Evolutionary conservation across 2,888 invertebrate genomes (phyloP), one percentile per base, ranked within the genome.

Genomic region (Panopea generosa): DNA sequence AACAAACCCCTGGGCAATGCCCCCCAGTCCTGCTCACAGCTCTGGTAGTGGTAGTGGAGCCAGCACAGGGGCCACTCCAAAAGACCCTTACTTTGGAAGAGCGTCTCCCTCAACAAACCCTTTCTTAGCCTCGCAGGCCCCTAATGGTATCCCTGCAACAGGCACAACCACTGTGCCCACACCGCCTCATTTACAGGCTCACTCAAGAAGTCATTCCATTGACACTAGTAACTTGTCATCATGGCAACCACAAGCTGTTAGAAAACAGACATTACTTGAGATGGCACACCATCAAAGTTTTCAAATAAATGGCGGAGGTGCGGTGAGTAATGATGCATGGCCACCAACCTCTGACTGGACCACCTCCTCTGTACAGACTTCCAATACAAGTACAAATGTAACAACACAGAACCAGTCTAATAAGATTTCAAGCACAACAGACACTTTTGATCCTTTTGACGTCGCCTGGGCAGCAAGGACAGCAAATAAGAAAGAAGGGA

Each of bases 401-500:
- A 33, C 33, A 33, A 33, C 33, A 33, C 33, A 53, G 40, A 63
- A 60, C 55, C 68, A 61, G 68, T 53, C 60, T 62, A 47, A 20
- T 27, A 33, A 56, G 40, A 63, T 40, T 22, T 45, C 53, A 55
- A 69, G 38, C 22, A 52, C 27, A 26, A 52, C 27, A 29, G 71
- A 74, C 47, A 62, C 59, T 49, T 77, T 89, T 38, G 96, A 97
- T 93, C 96, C 97, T 0, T 97, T 97, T 90, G 96, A 97, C 90
- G 96, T 96, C 16, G 96, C 96, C 86, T 97, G 96, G 96, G 96
- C 95, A 1, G 95, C 95, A 67, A 93, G 95, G 55, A 94, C 95
- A 1, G 94, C 95, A 6, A 92, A 79, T 70, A 85, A 92, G 82
- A 94, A 94, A 11, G 68, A 61, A 22, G 67, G 47, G 16, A 38